Evolutionary conservation across 2,888 invertebrate species (phyloP), one percentile per base, ranked within the genome.

Genomic region (Ophioninae sp.): DNA sequence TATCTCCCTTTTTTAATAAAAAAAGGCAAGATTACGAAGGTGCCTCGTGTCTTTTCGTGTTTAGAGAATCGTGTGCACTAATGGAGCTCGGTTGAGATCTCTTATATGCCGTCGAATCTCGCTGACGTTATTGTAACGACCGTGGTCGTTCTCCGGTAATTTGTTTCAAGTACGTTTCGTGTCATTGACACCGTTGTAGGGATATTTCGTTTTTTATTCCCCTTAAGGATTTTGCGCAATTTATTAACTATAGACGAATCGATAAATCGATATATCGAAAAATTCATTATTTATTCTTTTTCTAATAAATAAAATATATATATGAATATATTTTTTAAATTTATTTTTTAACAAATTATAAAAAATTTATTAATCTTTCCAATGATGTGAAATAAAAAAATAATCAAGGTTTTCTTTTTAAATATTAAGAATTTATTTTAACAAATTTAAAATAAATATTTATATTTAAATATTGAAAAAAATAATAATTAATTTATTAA

Each of bases 131-230:
- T 59, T 73, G 57, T 64, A 72, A 73, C 69, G 81, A 72, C 88
- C 89, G 90, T 81, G 90, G 88, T 88, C 89, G 86, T 79, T 79
- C 56, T 64, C 79, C 83, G 85, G 84, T 82, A 86, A 85, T 87
- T 88, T 50, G 0, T 88, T 90, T 90, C 91, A 91, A 91, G 91
- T 89, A 89, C 90, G 85, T 44, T 21, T 70, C 62, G 70, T 81
- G 88, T 88, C 88, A 89, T 90, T 88, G 88, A 89, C 89, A 88
- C 81, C 88, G 84, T 85, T 81, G 62, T 65, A 64, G 65, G 20
- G 64, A 81, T 74, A 76, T 65, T 59, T 67, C 67, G 65, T 13
- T 50, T 20, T 76, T 21, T 70, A 44, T 61, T 1, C 30, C n/a
- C 64, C 44, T 62, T 41, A 39, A 23, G 61, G 61, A 84, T 62